These are phyloP conservation scores for Cuniculus paca DNA, from an alignment of 2,797 vertebrate genomes.

Conservation along the genomic window DNA sequence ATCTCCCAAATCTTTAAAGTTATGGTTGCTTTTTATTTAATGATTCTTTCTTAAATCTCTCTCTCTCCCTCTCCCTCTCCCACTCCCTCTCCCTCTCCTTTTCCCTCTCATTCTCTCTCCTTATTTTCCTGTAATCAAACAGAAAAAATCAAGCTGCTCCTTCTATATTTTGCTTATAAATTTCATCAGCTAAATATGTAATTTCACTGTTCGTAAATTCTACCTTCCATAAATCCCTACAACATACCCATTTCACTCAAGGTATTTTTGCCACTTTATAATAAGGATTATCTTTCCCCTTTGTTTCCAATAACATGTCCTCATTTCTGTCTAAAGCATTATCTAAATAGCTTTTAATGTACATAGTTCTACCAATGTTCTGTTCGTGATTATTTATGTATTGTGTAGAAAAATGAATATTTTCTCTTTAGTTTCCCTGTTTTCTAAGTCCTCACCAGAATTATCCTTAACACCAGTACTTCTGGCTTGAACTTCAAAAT, in stretches of 20 bases:
- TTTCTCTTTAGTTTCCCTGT: background rate
- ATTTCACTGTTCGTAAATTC: background rate
- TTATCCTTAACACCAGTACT: background rate
- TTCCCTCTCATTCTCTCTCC: too few species aligned
- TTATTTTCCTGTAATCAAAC: background rate
- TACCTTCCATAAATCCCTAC: background rate
- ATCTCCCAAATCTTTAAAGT: background rate
- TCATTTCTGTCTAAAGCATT: background rate
- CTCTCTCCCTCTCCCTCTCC: background rate
- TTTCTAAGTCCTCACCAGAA: background rate
- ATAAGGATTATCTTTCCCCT: background rate
- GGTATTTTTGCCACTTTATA: background rate
- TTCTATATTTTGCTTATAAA: background rate
- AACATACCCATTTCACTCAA: background rate
- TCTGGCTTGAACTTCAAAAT: background rate
- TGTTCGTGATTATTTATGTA: background rate
- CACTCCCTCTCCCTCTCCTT: background rate
- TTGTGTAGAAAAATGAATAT: background rate
- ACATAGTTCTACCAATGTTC: background rate
- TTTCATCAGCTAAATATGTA: background rate
- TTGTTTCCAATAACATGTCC: background rate
- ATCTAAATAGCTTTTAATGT: background rate
- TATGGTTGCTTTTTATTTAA: background rate
- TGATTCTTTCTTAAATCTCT: background rate
- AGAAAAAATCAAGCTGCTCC: background rate